Percentiles rank a stretch among this genome's conserved stretches.
phyloP scores from a whole-genome alignment of 2,113 vertebrate species.

The Macroglossus sobrinus region DNA sequence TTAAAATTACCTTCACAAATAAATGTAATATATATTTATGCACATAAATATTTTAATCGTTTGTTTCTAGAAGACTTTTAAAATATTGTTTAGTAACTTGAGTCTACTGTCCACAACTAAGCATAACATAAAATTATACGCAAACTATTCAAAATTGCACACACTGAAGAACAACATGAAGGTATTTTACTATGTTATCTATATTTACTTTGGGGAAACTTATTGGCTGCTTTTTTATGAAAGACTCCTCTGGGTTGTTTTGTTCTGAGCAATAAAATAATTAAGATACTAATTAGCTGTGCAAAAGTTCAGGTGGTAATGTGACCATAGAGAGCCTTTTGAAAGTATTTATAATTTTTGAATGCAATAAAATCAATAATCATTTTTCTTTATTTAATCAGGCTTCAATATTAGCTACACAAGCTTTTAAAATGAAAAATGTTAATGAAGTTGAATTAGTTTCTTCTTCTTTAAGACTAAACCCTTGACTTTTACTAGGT shows the following conservation, averaged over 20 bases:
- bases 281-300: slow-evolving; percentile 60
- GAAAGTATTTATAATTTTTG: slow-evolving; percentile 67
- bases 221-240: slow-evolving; percentile 62
- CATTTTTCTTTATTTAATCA: slow-evolving; percentile 50
- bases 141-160: neutral
- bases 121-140: neutral
- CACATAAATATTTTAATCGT: neutral
- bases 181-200: slow-evolving; percentile 18
- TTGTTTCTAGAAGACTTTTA: neutral
- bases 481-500: neutral
- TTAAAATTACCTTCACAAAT: neutral
- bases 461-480: neutral
- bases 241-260: slow-evolving; percentile 67
- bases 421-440: slow-evolving; percentile 14
- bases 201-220: slow-evolving; percentile 59
- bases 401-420: slow-evolving; percentile 27
- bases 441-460: neutral
- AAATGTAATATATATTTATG: neutral
- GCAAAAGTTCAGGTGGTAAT: slow-evolving; percentile 57
- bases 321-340: neutral
- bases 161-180: neutral
- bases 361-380: slow-evolving; percentile 64
- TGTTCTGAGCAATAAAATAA: slow-evolving; percentile 72
- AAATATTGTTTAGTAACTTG: slow-evolving; percentile 4
- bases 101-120: neutral